Percentiles rank a stretch among this genome's conserved stretches.
Evolutionary conservation across 1,140 invertebrate genomes (phyloP).

Genomic region (Magallana gigas): DNA sequence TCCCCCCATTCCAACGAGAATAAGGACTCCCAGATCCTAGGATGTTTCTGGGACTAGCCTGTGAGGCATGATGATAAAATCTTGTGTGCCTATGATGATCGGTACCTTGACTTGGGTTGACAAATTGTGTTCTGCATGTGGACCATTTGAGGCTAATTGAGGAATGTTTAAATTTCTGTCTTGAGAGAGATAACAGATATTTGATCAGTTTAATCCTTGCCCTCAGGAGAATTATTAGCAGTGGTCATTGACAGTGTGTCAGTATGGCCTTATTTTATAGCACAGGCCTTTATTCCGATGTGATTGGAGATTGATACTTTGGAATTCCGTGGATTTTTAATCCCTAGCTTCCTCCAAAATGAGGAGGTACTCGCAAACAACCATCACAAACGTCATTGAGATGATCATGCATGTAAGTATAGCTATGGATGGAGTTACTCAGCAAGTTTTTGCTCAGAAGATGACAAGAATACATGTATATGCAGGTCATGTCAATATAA

Average conservation of each 20-base stretch:
- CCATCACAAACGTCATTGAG: slow-evolving; percentile 14
- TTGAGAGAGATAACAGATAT: slow-evolving; percentile 19
- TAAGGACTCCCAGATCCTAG: neutral
- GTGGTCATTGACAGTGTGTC: neutral
- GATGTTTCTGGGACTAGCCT: neutral
- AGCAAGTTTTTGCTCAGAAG: no score
- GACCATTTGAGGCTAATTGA: neutral
- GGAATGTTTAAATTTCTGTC: slow-evolving; percentile 22
- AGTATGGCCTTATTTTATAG: neutral
- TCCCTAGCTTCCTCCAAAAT: neutral
- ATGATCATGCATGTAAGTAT: slow-evolving; percentile 29
- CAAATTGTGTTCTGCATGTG: neutral
- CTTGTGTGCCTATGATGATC: neutral
- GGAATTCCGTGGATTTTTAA: neutral
- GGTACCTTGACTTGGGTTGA: neutral
- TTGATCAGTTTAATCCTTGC: slow-evolving; percentile 13
- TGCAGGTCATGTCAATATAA: no score
- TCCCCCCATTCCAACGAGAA: neutral
- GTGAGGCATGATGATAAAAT: slow-evolving; percentile 26
- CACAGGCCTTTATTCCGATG: neutral
- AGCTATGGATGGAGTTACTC: no score
- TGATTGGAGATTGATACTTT: neutral
- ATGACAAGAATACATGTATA: no score
- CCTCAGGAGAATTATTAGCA: slow-evolving; percentile 15
- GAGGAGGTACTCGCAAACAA: slow-evolving; percentile 12